Evolutionary conservation across 2,113 vertebrate genomes (phyloP).

Genomic region (Ciconia boyciana): DNA sequence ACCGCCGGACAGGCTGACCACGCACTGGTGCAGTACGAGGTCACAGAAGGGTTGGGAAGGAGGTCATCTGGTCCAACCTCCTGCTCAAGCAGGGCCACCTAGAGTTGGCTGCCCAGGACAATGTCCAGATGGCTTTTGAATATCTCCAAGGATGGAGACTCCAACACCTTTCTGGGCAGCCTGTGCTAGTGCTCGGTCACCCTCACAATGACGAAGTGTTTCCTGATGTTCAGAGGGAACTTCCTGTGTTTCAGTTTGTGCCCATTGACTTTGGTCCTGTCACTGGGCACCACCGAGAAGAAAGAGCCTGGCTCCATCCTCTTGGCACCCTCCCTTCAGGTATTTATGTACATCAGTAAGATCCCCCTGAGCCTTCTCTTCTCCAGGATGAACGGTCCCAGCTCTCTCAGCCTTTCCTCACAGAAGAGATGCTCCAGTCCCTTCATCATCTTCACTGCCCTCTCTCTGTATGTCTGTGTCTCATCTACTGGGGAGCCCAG

Average conservation of each 20-base stretch:
- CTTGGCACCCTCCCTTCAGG: not conserved
- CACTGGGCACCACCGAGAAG: not conserved
- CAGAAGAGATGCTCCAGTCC: not conserved
- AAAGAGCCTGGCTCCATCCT: not conserved
- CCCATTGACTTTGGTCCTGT: not conserved
- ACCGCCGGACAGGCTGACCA: not conserved
- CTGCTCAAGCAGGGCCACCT: not conserved
- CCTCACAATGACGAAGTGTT: not conserved
- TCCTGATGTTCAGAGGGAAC: not conserved
- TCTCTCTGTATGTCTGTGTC: not conserved
- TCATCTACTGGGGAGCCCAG: not conserved
- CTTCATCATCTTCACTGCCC: not conserved
- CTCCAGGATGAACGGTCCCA: not conserved
- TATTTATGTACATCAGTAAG: not conserved
- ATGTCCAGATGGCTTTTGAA: not conserved
- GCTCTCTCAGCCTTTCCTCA: not conserved
- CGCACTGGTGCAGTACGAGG: rapidly evolving
- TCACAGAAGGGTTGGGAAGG: not conserved
- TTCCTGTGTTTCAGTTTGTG: not conserved
- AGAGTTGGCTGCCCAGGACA: not conserved
- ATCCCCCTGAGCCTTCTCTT: not conserved
- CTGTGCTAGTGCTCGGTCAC: not conserved
- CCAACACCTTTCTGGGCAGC: not conserved
- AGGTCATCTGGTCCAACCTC: not conserved
- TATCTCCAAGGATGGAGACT: not conserved